Conservation (phyloP, 2,888 invertebrate species). For the Penaeus monodon region DNA sequence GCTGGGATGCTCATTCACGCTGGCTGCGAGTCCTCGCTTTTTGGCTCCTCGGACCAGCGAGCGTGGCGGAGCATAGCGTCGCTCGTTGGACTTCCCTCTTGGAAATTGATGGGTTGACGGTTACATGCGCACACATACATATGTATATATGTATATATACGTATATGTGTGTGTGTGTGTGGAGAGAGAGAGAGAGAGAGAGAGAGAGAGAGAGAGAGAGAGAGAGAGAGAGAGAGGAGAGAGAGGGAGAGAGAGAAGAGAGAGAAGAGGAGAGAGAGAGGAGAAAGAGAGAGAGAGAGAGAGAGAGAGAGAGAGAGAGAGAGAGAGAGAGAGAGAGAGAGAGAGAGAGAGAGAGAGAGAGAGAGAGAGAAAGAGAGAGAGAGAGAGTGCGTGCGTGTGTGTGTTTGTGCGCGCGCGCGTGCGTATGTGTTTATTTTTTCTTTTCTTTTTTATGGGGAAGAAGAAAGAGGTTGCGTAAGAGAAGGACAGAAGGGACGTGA, state of each 20-base stretch:
- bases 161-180: too few relatives aligned
- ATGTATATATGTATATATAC: too few relatives aligned
- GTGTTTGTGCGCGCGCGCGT: not conserved
- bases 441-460: too few relatives aligned
- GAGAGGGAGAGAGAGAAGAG: not conserved
- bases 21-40: too few relatives aligned
- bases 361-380: not conserved
- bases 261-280: not conserved
- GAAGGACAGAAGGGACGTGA: not conserved
- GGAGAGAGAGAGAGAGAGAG: not conserved
- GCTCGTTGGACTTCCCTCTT: too few relatives aligned
- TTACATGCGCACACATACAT: too few relatives aligned
- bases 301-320: not conserved
- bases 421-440: too few relatives aligned
- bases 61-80: too few relatives aligned
- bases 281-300: not conserved
- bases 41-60: too few relatives aligned
- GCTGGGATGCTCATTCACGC: too few relatives aligned
- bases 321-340: not conserved
- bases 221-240: not conserved
- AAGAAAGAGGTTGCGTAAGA: not conserved
- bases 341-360: not conserved
- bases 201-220: not conserved
- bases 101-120: too few relatives aligned
- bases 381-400: not conserved